Conservation (phyloP, 2,113 vertebrate species). For the Porphyrio hochstetteri region DNA sequence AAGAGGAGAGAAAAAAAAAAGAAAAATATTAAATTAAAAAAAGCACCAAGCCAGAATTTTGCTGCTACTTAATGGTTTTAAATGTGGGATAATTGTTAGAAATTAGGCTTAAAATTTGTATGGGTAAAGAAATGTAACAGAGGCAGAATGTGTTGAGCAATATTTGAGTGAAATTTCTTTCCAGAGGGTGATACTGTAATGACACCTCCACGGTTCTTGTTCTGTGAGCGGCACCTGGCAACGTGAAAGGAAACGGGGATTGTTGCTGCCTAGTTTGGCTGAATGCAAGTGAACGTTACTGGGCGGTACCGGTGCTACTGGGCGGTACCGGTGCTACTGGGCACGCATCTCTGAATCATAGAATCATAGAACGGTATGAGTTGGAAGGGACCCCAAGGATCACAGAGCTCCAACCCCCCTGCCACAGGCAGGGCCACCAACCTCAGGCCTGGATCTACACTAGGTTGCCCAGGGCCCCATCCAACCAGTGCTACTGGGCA, state of each 20-base stretch:
- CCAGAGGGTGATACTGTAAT: not conserved
- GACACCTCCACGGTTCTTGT: not conserved
- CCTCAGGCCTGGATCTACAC: too few relatives aligned
- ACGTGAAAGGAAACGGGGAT: not conserved
- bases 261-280: not conserved
- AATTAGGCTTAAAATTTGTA: not conserved
- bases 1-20: not conserved
- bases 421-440: too few relatives aligned
- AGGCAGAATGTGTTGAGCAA: not conserved
- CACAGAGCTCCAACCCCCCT: too few relatives aligned
- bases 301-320: rapidly evolving
- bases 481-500: too few relatives aligned
- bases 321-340: not conserved
- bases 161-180: not conserved
- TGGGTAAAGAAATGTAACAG: not conserved
- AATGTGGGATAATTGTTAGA: not conserved
- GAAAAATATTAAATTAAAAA: not conserved
- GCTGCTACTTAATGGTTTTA: not conserved
- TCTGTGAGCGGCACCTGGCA: not conserved
- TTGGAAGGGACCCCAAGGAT: too few relatives aligned
- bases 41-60: not conserved
- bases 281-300: not conserved
- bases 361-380: too few relatives aligned
- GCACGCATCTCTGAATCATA: not conserved
- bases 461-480: too few relatives aligned